A percentile compares a stretch with the other conserved stretches of the same genome.
These are phyloP conservation scores for Cyrtodaria siliqua DNA, from an alignment of 2,888 invertebrate genomes.

Conservation along the genomic window DNA sequence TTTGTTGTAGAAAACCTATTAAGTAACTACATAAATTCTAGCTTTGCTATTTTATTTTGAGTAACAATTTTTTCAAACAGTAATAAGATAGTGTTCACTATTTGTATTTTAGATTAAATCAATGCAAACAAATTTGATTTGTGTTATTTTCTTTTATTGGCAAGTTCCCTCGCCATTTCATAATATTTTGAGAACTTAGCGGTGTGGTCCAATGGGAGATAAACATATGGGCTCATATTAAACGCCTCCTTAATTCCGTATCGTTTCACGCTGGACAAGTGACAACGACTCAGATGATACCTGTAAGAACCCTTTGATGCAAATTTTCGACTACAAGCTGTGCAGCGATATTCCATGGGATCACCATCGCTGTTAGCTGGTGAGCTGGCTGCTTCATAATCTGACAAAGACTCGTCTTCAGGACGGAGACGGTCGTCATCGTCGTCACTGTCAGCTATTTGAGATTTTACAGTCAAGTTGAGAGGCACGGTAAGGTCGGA, in stretches of 20 bases:
- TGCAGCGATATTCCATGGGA: constrained; percentile 78
- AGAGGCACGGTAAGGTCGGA: constrained; percentile 70
- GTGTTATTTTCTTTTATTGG: constrained; percentile 90
- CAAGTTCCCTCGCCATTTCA: constrained; percentile 98
- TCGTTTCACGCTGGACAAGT: constrained; percentile 80
- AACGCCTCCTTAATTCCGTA: constrained; percentile 83
- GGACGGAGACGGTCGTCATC: constrained; percentile 47
- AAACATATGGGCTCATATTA: constrained; percentile 84
- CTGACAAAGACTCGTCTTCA: constrained; percentile 66
- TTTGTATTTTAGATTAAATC: too few species aligned
- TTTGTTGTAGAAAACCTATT: too few species aligned
- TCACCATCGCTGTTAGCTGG: constrained; percentile 75
- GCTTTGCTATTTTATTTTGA: too few species aligned
- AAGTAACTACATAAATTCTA: too few species aligned
- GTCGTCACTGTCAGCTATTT: constrained; percentile 42
- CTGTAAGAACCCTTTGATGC: constrained; percentile 98
- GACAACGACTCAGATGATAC: constrained; percentile 92
- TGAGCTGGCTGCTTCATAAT: constrained; percentile 65
- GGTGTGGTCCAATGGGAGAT: constrained; percentile 84
- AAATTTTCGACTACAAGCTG: constrained; percentile 89
- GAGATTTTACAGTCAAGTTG: constrained; percentile 74
- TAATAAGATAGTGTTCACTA: too few species aligned
- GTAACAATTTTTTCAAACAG: too few species aligned
- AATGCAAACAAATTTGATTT: too few species aligned
- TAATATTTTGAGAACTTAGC: constrained; percentile 99